Base-by-base conservation (phyloP, 2,113 vertebrate genomes). In the Tachysurus fulvidraco region DNA sequence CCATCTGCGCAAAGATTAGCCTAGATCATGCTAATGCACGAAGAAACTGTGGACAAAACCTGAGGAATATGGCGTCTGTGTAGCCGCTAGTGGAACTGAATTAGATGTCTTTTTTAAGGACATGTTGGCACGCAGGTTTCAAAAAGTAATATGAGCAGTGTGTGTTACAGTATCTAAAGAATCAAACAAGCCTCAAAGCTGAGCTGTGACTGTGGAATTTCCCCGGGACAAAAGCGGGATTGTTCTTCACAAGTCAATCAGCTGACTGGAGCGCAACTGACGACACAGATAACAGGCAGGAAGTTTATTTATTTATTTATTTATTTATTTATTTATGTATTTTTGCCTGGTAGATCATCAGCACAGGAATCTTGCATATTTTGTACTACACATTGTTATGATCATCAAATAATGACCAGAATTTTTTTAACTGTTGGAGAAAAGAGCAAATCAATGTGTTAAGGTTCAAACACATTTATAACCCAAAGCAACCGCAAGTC, bases 231-330 rank as follows among this genome's bases (percentile, higher is more conserved):
- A 83, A 73, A 73, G 41, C 17, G 1, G 82, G 28, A 83, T 55
- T 83, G 82, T 83, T 83, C 52, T 36, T 71, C 64, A 73, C 64
- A 25, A 76, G 11, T 81, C 46, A 11, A 54, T 69, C 65, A 55
- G 65, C 28, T 55, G 50, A 71, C 67, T 23, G 65, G 65, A 57
- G 73, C 41, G 64, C 28, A 19, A 73, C 28, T 3, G 5, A 69
- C 46, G n/a, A 41, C 55, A 41, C 50, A 0, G 50, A 81, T 81
- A 80, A 41, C 52, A 36, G 30, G 9, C 16, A 80, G 50, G 17
- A 54, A 36, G 36, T 36, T 36, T 36, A 2, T 36, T 36, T 36
- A 36, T 36, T 36, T 36, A 36, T 36, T 36, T 36, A 36, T 36
- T 36, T 36, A 36, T 36, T 36, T 36, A 2, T 36, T 36, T 36